Percentiles rank a stretch among this genome's conserved stretches.
These are phyloP conservation scores for Plusia festucae DNA, from an alignment of 2,888 invertebrate genomes.

Conservation along the genomic window DNA sequence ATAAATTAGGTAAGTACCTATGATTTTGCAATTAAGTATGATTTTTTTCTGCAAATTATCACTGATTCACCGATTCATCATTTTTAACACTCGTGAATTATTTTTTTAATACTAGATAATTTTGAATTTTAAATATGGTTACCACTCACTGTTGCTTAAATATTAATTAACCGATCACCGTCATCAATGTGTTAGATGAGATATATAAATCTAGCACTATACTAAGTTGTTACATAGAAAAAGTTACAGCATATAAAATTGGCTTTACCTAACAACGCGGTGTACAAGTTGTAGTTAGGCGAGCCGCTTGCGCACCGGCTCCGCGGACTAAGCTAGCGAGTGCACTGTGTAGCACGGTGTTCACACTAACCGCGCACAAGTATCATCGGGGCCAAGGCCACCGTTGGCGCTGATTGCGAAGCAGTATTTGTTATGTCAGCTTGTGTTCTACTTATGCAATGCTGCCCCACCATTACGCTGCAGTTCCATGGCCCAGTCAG, in stretches of 20 bases:
- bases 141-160: background rate
- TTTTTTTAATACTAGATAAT: no score
- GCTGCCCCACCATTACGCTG: constrained; percentile 77
- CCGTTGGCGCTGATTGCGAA: constrained; percentile 78
- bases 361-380: constrained; percentile 59
- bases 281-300: constrained; percentile 42
- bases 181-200: background rate
- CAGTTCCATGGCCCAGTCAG: constrained; percentile 81
- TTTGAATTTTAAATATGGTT: no score
- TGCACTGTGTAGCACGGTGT: constrained; percentile 63
- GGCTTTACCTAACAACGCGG: constrained; percentile 61
- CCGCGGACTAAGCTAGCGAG: constrained; percentile 65
- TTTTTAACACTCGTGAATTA: no score
- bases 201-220: constrained; percentile 1
- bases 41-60: no score
- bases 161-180: background rate
- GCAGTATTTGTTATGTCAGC: constrained; percentile 86
- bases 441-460: constrained; percentile 88
- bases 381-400: constrained; percentile 84
- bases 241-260: constrained; percentile 15
- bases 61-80: no score
- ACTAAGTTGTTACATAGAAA: constrained; percentile 5
- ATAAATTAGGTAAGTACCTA: no score
- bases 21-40: no score
- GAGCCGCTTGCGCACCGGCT: constrained; percentile 67